Base-by-base conservation (phyloP, 2,113 vertebrate genomes). In the Saccopteryx leptura region DNA sequence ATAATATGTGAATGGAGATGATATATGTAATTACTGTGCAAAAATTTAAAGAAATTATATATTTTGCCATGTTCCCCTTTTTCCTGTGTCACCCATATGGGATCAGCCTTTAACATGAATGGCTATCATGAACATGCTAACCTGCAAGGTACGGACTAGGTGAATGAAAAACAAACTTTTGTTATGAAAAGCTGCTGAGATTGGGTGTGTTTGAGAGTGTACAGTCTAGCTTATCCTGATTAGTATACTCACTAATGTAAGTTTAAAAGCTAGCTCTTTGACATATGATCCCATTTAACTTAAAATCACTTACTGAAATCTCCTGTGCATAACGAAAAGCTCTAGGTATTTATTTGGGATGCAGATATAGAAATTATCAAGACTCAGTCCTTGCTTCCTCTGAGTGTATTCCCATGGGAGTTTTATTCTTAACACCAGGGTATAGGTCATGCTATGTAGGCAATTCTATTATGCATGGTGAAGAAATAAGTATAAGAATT, bases 281-380 rank as follows among this genome's bases (percentile, higher is more conserved):
- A 31, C 60, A 78, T 88, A 79, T 52, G 15, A 85, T 85, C 7
- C 71, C 7, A 80, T 74, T 90, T 95, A 74, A 74, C 39, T 90
- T 88, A 54, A 13, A 88, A 72, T 79, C 21, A 66, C 24, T 95
- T 75, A 88, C 39, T 88, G 33, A 91, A 63, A 80, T 76, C 17
- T 66, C 76, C 23, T 79, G 9, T 91, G 46, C 48, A 79, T 69
- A 69, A 80, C 0, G 12, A 95, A 83, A 11, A 88, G 24, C 39
- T 19, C 7, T 91, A 58, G 9, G 11, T 85, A 58, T 91, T 91
- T 66, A 85, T 82, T 60, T 74, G 50, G 75, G 31, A 65, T 65
- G 21, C 31, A 85, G 65, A 76, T 84, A 60, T 5, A 84, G 39
- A 84, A 95, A 80, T 91, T n/a, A 93, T 52, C n/a, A 88, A 81